These are phyloP conservation scores for Epistrophella euchroma DNA, from an alignment of 2,888 invertebrate genomes.

Conservation along the genomic window DNA sequence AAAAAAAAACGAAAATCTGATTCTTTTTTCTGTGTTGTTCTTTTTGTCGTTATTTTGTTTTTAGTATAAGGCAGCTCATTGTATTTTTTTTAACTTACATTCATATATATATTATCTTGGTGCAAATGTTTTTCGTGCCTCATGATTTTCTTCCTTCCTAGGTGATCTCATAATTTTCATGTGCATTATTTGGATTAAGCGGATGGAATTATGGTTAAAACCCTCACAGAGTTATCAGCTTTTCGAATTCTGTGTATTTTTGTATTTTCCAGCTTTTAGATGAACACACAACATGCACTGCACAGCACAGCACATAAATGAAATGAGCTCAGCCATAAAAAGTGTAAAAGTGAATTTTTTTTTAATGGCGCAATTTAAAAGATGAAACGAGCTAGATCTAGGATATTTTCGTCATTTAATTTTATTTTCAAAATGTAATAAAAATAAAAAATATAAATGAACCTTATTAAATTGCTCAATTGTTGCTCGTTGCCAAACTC, in stretches of 20 bases:
- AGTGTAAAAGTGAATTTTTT: conserved; percentile 58
- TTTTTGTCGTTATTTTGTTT: conserved; percentile 18
- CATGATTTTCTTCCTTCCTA: conserved; percentile 68
- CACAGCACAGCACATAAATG: background rate
- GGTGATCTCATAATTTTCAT: conserved; percentile 73
- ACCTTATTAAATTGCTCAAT: conserved; percentile 26
- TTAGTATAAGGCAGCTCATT: conserved; percentile 35
- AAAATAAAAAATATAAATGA: conserved; percentile 29
- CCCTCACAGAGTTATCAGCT: conserved; percentile 58
- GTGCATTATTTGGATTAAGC: conserved; percentile 73
- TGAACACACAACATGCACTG: conserved; percentile 23
- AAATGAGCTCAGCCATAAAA: conserved; percentile 55
- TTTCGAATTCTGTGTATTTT: conserved; percentile 30
- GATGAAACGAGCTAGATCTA: conserved; percentile 31
- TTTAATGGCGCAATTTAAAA: conserved; percentile 31
- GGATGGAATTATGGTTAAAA: conserved; percentile 66
- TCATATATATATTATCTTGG: conserved; percentile 29
- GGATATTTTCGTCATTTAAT: conserved; percentile 19
- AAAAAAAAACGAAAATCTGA: conserved; percentile 37
- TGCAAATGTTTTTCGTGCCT: conserved; percentile 70
- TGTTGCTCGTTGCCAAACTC: background rate
- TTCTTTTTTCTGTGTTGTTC: conserved; percentile 8
- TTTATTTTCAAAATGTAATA: conserved; percentile 19
- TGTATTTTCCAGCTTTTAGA: background rate
- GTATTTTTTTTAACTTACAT: conserved; percentile 9